Base-by-base conservation (phyloP, 2,113 vertebrate genomes). In the Larimichthys polyactis region DNA sequence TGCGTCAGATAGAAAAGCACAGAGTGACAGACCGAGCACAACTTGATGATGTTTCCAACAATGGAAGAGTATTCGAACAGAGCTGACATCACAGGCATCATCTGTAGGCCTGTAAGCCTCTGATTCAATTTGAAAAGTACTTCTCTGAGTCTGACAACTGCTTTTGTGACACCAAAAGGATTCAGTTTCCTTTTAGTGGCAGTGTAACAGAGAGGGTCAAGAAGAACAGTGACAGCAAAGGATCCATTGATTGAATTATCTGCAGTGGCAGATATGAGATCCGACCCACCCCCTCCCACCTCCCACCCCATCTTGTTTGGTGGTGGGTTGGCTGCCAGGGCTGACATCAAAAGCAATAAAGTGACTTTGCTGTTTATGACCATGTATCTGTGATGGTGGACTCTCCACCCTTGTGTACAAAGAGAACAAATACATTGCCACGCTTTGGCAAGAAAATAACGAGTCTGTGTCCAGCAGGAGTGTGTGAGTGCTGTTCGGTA, bases 221-320 rank as follows among this genome's bases (percentile, higher is more conserved):
- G 83, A 88, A 65, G 76, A 87, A 49, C 73, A 67, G 67, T 85
- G 87, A 81, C 79, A 83, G 81, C 70, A 77, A 49, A 83, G 83
- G 75, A 80, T 51, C 69, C 10, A 1, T 66, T 75, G 85, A 84
- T 87, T 81, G 87, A 92, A 85, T 90, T 83, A 88, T 90, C 83
- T 71, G 43, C 22, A 60, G 78, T 54, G 69, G 20, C 70, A 58
- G 69, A 79, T 71, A 71, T 65, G 46, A 75, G 62, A 57, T 57
- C 49, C 36, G 10, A 16, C 75, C 36, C 59, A 20, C 6, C 40
- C 36, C 36, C 36, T 36, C 36, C 36, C 36, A 40, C 36, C 7
- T 40, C 2, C 36, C 36, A 9, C 44, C 19, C 19, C 36, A 43
- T 16, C 44, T 36, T 36, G 32, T 76, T 66, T 68, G 32, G n/a